Base-by-base conservation (phyloP, 2,888 invertebrate species). In the Salpingus planirostris region DNA sequence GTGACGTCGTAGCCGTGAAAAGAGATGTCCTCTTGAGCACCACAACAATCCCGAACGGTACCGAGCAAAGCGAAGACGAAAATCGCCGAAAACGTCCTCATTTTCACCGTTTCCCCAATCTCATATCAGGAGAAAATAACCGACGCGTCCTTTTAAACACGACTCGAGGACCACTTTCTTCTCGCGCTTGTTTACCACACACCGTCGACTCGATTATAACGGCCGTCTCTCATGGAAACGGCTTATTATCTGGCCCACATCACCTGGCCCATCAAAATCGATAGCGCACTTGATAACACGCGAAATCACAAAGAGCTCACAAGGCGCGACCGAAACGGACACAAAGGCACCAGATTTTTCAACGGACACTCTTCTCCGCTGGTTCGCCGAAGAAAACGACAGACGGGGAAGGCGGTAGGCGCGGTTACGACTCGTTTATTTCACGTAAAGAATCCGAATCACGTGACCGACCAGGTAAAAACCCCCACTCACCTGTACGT, bases 391-490 rank as follows among this genome's bases (percentile, higher is more conserved):
- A n/a, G n/a, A n/a, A n/a, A n/a, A n/a, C n/a, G n/a, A n/a, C 46
- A 36, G 33, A 42, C 45, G 38, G 33, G 44, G 43, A 38, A 38
- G 36, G 41, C 47, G 43, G 49, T 49, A 62, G 62, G 62, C 56
- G 62, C 61, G 62, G 62, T 57, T 57, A 42, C 49, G 48, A 43
- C 31, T 38, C 43, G 50, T 48, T 49, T 57, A 58, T 61, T 60
- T 60, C 55, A 57, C 48, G 49, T 53, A 59, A 61, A 62, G 59
- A 56, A 42, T 42, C 41, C 31, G 33, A 33, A 53, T 60, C 61
- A 60, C 57, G 61, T 60, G 61, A 60, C 54, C 29, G 28, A 18
- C 18, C 18, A 18, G 18, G 18, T 18, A 18, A 18, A n/a, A n/a
- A n/a, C n/a, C n/a, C n/a, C n/a, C n/a, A n/a, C n/a, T n/a, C n/a